Base-by-base conservation (phyloP, 2,113 vertebrate genomes). In the Rhea pennata region DNA sequence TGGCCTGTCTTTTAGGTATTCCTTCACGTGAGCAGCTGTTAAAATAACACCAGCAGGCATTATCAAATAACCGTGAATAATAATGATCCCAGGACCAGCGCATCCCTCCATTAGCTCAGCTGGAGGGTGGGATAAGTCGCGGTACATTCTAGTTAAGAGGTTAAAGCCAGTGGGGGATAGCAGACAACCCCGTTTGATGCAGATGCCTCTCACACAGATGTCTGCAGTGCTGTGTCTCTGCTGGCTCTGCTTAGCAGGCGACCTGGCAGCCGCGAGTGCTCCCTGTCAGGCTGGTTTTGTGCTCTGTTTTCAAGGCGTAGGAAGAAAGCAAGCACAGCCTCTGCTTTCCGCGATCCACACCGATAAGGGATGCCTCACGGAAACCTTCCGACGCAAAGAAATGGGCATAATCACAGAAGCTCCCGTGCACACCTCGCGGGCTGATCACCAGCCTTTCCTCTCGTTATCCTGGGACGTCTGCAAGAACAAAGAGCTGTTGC, bases 31-130 rank as follows among this genome's bases (percentile, higher is more conserved):
- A 87, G 39, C 71, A 80, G 81, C 77, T 89, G 66, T 76, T 97
- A 56, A 95, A 95, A 74, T 58, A 76, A 54, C 39, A 64, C 65
- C 70, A 69, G 75, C 59, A 91, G 85, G 67, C 67, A 53, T 66
- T 90, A 83, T 90, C 66, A 94, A 95, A 89, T 87, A 90, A 91
- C 85, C 70, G 85, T 90, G 78, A 93, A 76, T 67, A 87, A 36
- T 92, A 95, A 88, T 40, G n/a, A 86, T 90, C 54, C 62, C 72
- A 86, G 50, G 59, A 90, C 44, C 59, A 76, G 54, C 58, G 36
- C 89, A 29, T 5, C 64, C 48, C 40, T 87, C 81, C 33, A 50
- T 85, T 89, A 83, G 46, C 72, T 93, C 87, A 88, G 75, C 64
- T 90, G 85, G 67, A 95, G 75, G 50, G 40, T 54, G 83, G 64